Conservation (phyloP, 2,113 vertebrate genomes). For the Thalassoma bifasciatum region DNA sequence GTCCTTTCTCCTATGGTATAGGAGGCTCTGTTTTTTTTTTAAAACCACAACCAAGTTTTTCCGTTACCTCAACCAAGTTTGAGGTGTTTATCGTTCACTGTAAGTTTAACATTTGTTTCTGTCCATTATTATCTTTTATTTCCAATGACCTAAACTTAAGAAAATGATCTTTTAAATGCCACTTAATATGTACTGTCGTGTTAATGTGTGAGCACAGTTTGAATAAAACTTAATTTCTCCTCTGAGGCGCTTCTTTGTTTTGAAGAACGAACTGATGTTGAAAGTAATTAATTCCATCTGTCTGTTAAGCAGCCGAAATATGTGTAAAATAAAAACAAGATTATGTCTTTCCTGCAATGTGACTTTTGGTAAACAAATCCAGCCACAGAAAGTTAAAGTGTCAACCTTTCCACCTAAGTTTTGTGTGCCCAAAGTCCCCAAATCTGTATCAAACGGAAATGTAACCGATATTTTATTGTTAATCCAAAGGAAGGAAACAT, state of each 20-base stretch:
- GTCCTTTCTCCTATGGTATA: too few species aligned
- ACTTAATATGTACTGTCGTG: too few species aligned
- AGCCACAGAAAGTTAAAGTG: background rate
- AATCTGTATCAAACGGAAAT: constrained; percentile 60
- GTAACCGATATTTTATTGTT: constrained; percentile 76
- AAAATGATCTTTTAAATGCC: too few species aligned
- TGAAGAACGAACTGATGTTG: too few species aligned
- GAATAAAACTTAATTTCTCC: too few species aligned
- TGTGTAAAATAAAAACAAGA: background rate
- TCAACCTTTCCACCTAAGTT: constrained; percentile 30
- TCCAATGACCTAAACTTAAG: too few species aligned
- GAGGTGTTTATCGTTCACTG: too few species aligned
- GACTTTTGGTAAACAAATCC: constrained; percentile 1
- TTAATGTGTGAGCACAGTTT: too few species aligned
- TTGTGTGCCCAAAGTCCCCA: constrained; percentile 33
- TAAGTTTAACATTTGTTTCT: too few species aligned
- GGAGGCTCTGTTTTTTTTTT: background rate
- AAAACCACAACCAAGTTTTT: background rate
- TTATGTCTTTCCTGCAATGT: background rate
- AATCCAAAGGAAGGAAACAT: constrained; percentile 72
- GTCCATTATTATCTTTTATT: too few species aligned
- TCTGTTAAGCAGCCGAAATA: background rate
- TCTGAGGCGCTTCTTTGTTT: too few species aligned
- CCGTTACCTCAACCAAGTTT: too few species aligned
- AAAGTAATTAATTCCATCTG: background rate